Base-by-base conservation (phyloP, 2,888 invertebrate genomes). In the Drosophila neutralis region DNA sequence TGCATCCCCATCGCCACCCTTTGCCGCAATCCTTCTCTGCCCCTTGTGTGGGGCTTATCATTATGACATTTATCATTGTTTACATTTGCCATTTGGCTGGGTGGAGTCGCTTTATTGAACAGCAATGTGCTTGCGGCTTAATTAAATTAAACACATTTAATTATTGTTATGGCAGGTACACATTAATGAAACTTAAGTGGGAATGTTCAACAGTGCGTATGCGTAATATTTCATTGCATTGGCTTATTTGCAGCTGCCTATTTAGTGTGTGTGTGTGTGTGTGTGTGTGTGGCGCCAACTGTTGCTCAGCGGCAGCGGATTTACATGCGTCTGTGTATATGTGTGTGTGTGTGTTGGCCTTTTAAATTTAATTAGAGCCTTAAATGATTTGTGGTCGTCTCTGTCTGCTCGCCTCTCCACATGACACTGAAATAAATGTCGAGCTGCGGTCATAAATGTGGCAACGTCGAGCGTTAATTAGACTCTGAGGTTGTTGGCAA, bases 401-500 rank as follows among this genome's bases (percentile, higher is more conserved):
- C 75, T 66, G 60, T 42, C 57, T 57, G 51, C 45, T 24, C 8
- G 21, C 27, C 27, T 42, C 65, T 57, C 62, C 48, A 56, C 63
- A 62, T 57, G 73, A 64, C 67, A 68, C 62, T 62, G 49, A 53
- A 64, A 82, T 82, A 69, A 69, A 69, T 78, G 73, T 82, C 74
- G 62, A 73, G 79, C 18, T 78, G 78, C 64, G 69, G 84, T 73
- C 87, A 64, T 89, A 87, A 83, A 83, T 73, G 71, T 78, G 67
- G 67, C 72, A 54, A 49, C 52, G 58, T 56, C 62, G 40, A 72
- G 31, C 56, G 63, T 65, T 82, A 82, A 83, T 89, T 80, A 73
- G 63, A 68, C 66, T 66, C 40, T 72, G 69, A 66, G 84, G 62
- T 70, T 66, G 73, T 68, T 69, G 62, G 53, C 75, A 75, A 64